Percentiles rank a stretch among this genome's conserved stretches.
Conservation (phyloP, 2,797 vertebrate genomes). For the Amphiprion clarkii region DNA sequence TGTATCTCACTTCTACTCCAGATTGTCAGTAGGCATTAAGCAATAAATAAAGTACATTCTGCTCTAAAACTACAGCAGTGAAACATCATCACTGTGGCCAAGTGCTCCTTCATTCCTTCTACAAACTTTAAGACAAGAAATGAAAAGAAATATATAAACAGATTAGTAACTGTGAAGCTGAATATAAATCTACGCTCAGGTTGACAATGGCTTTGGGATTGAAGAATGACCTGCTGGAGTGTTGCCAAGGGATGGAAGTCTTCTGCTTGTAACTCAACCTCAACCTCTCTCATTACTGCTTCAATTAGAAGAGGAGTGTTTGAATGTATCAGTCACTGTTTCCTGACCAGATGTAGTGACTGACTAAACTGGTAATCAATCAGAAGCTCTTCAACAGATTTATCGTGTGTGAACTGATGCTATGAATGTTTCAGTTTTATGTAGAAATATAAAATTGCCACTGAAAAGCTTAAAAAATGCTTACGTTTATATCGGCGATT, state of each 20-base stretch:
- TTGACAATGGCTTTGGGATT: background rate
- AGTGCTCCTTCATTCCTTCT: slow-evolving; percentile 22
- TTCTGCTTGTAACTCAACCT: slow-evolving; percentile 5
- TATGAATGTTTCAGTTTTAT: background rate
- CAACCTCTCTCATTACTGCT: background rate
- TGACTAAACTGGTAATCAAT: background rate
- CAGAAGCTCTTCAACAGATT: background rate
- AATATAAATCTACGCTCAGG: slow-evolving; percentile 8
- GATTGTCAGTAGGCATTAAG: slow-evolving; percentile 39
- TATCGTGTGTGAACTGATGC: background rate
- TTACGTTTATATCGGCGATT: background rate
- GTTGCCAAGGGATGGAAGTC: background rate
- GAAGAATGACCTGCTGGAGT: background rate
- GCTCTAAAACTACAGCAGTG: background rate
- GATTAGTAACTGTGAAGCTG: background rate
- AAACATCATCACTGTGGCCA: slow-evolving; percentile 52
- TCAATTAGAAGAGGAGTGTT: slow-evolving; percentile 2
- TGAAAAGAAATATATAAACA: slow-evolving; percentile 20
- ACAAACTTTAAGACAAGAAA: background rate
- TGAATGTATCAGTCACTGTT: background rate
- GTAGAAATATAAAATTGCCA: too few relatives aligned
- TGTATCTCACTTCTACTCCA: slow-evolving; percentile 6
- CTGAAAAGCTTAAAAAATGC: background rate
- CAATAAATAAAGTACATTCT: slow-evolving; percentile 9
- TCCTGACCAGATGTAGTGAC: background rate